Conservation (phyloP, 2,888 invertebrate genomes). For the Philhelius pedissequus region DNA sequence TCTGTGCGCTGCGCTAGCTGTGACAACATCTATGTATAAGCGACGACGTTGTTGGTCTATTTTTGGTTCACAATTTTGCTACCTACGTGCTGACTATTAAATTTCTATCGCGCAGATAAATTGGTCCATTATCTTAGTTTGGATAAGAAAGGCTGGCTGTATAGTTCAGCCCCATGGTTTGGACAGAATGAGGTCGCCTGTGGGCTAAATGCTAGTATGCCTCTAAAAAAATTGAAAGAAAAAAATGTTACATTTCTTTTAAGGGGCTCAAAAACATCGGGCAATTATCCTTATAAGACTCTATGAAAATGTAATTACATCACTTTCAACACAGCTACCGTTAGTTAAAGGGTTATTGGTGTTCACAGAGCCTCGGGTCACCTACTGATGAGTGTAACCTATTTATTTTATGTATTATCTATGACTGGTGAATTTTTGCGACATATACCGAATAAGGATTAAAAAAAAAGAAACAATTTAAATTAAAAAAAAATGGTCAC, state of each 20-base stretch:
- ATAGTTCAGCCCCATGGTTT: not conserved
- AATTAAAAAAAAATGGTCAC: not conserved
- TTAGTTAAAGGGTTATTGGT: slow-evolving; percentile 17
- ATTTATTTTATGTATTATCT: not conserved
- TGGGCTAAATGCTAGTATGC: slow-evolving; percentile 34
- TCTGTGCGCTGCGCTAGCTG: no score
- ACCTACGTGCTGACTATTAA: slow-evolving; percentile 64
- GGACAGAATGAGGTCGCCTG: slow-evolving; percentile 50
- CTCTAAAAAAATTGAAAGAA: not conserved
- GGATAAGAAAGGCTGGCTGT: slow-evolving; percentile 52
- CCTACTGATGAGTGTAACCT: slow-evolving; percentile 1
- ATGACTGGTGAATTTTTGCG: not conserved
- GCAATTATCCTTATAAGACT: slow-evolving; percentile 45
- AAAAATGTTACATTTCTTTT: slow-evolving; percentile 23
- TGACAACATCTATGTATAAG: slow-evolving; percentile 1
- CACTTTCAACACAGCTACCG: slow-evolving; percentile 40
- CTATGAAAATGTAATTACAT: slow-evolving; percentile 41
- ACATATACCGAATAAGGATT: not conserved
- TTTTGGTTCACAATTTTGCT: slow-evolving; percentile 37
- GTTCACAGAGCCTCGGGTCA: slow-evolving; percentile 7
- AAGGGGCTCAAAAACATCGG: slow-evolving; percentile 25
- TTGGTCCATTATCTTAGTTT: slow-evolving; percentile 64
- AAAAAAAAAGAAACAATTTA: not conserved
- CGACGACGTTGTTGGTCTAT: slow-evolving; percentile 12
- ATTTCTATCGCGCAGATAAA: slow-evolving; percentile 65